Evolutionary conservation across 2,797 vertebrate genomes (phyloP).

Genomic region (Benthosema pterotum): DNA sequence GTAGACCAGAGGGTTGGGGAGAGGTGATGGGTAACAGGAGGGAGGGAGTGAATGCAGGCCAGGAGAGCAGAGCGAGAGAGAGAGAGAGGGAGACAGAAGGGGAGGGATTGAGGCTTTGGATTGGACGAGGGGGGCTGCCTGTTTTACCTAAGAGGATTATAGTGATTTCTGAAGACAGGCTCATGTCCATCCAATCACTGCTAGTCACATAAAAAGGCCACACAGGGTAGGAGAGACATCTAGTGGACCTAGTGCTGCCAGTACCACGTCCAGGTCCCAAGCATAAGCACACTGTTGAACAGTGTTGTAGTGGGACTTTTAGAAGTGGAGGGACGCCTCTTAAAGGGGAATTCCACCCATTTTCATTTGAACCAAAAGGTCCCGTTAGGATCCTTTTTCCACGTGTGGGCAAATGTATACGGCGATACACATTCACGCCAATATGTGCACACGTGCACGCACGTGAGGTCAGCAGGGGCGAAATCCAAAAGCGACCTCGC

Average conservation of each 20-base stretch:
- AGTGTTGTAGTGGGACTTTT: no score
- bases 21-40: slow-evolving; percentile 25
- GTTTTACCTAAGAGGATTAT: slow-evolving; percentile 88
- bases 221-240: slow-evolving; percentile 50
- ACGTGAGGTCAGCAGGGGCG: no score
- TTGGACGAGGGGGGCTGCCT: slow-evolving; percentile 74
- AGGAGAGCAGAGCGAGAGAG: slow-evolving; percentile 23
- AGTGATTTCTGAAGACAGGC: slow-evolving; percentile 83
- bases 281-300: neutral
- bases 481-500: no score
- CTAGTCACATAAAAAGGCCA: slow-evolving; percentile 41
- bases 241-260: slow-evolving; percentile 30
- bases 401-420: no score
- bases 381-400: no score
- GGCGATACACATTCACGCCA: no score
- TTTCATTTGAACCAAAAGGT: no score
- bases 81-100: slow-evolving; percentile 18
- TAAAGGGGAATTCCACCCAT: no score
- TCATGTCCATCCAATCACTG: slow-evolving; percentile 68
- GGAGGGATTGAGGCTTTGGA: slow-evolving; percentile 55
- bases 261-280: neutral
- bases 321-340: no score
- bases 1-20: neutral
- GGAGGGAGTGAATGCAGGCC: slow-evolving; percentile 19
- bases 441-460: no score